Evolutionary conservation across 2,797 vertebrate genomes (phyloP).

Genomic region (Galago senegalensis): DNA sequence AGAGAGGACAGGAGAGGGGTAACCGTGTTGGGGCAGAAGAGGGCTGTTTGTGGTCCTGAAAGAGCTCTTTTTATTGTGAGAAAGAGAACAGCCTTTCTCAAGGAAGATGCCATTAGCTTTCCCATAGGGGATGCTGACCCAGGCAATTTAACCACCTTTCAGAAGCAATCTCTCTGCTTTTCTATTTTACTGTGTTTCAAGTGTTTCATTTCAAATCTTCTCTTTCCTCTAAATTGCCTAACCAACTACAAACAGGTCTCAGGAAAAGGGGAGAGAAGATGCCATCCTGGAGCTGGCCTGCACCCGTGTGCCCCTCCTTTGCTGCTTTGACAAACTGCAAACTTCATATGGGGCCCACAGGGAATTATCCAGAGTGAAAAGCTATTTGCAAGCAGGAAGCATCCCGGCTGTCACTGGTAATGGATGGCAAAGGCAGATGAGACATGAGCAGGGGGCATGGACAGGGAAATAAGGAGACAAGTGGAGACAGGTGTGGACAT

Average conservation of each 20-base stretch:
- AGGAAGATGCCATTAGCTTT: constrained; percentile 57
- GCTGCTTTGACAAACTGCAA: background rate
- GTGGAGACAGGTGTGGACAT: background rate
- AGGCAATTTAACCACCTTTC: constrained; percentile 78
- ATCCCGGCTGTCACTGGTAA: background rate
- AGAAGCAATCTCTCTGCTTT: constrained; percentile 70
- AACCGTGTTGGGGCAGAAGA: background rate
- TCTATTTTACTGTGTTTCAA: constrained; percentile 61
- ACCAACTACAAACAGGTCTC: constrained; percentile 47
- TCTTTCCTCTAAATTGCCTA: constrained; percentile 57
- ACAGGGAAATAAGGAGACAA: background rate
- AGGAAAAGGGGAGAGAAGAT: background rate
- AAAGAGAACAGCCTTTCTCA: constrained; percentile 63
- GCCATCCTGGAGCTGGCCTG: background rate
- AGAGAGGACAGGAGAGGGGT: background rate
- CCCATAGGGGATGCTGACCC: constrained; percentile 66
- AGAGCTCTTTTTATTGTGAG: constrained; percentile 65
- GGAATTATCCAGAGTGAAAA: constrained; percentile 8
- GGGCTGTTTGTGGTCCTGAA: constrained; percentile 57
- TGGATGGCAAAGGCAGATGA: background rate
- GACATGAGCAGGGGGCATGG: background rate
- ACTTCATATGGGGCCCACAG: background rate
- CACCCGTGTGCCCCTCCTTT: background rate
- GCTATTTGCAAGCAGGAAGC: constrained; percentile 8
- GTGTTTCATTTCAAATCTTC: constrained; percentile 68